phyloP scores from a whole-genome alignment of 2,888 invertebrate genomes.

The Barypeithes pellucidus region DNA sequence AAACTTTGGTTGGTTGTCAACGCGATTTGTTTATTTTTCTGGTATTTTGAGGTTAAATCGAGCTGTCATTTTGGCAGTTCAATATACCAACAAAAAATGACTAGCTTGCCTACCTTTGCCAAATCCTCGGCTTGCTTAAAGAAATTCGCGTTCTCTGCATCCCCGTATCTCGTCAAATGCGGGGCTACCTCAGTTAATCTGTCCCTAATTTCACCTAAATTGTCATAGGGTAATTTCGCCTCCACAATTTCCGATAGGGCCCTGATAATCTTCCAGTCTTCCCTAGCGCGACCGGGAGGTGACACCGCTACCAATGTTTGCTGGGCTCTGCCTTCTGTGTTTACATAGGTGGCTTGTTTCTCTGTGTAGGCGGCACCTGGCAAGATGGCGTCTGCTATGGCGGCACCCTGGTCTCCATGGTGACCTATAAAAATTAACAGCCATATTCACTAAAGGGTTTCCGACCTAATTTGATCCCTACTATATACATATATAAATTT shows the following conservation, averaged over 20 bases:
- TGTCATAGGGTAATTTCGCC: slow-evolving; percentile 84
- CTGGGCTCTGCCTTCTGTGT: slow-evolving; percentile 97
- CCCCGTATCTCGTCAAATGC: slow-evolving; percentile 88
- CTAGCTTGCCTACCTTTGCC: slow-evolving; percentile 73
- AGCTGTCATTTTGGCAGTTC: too few species aligned
- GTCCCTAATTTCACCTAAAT: slow-evolving; percentile 84
- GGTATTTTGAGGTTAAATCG: too few species aligned
- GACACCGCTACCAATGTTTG: slow-evolving; percentile 90
- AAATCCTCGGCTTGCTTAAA: slow-evolving; percentile 86
- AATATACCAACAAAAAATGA: too few species aligned
- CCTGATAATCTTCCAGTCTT: slow-evolving; percentile 98
- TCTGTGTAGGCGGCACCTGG: slow-evolving; percentile 99
- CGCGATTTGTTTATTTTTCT: too few species aligned
- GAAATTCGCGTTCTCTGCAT: slow-evolving; percentile 88
- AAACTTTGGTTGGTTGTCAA: too few species aligned
- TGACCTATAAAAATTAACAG: slow-evolving; percentile 82
- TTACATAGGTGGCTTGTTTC: slow-evolving; percentile 97
- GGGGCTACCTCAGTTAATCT: slow-evolving; percentile 92
- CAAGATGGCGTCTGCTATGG: slow-evolving; percentile 92
- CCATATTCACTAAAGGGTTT: too few species aligned
- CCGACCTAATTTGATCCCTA: too few species aligned
- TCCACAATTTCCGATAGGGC: slow-evolving; percentile 93
- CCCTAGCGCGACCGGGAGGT: slow-evolving; percentile 93
- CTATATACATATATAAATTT: too few species aligned
- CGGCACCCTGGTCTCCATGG: slow-evolving; percentile 96